Evolutionary conservation across 2,797 vertebrate species (phyloP).

Genomic region (Chromobotia macracanthus): DNA sequence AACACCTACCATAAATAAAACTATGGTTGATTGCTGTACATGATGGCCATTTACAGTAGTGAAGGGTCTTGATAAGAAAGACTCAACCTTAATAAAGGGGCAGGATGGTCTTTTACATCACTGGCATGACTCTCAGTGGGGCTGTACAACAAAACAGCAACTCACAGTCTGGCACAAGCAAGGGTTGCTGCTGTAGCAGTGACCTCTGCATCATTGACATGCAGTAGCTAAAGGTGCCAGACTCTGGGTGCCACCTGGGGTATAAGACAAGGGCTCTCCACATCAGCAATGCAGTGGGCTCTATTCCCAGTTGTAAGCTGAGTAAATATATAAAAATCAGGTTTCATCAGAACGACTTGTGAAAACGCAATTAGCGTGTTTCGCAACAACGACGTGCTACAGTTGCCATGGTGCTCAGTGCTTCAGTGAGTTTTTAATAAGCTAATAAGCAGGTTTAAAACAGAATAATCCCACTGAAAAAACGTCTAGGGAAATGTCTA

Average conservation of each 20-base stretch:
- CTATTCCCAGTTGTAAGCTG: conserved; percentile 42
- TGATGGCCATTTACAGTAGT: not conserved
- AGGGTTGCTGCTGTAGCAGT: conserved; percentile 22
- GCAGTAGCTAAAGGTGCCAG: conserved; percentile 40
- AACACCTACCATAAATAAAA: too few relatives aligned
- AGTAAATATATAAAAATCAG: conserved; percentile 39
- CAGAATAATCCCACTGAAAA: conserved; percentile 14
- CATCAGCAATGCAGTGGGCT: conserved; percentile 36
- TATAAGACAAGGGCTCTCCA: conserved; percentile 11
- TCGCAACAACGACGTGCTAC: conserved; percentile 7
- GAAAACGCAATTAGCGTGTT: conserved; percentile 53
- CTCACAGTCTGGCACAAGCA: conserved; percentile 26
- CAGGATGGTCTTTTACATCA: conserved; percentile 27
- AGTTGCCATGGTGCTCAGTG: conserved; percentile 54
- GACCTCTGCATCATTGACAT: conserved; percentile 30
- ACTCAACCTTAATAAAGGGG: not conserved
- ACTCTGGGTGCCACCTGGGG: conserved; percentile 9
- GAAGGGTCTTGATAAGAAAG: not conserved
- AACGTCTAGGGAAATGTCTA: conserved; percentile 31
- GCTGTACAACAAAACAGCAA: not conserved
- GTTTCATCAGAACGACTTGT: conserved; percentile 20
- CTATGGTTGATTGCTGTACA: not conserved
- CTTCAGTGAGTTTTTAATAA: conserved; percentile 48
- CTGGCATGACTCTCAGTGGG: not conserved
- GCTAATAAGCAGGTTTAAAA: conserved; percentile 54